phyloP scores from a whole-genome alignment of 2,888 invertebrate genomes.

The Leucophenga maculata region DNA sequence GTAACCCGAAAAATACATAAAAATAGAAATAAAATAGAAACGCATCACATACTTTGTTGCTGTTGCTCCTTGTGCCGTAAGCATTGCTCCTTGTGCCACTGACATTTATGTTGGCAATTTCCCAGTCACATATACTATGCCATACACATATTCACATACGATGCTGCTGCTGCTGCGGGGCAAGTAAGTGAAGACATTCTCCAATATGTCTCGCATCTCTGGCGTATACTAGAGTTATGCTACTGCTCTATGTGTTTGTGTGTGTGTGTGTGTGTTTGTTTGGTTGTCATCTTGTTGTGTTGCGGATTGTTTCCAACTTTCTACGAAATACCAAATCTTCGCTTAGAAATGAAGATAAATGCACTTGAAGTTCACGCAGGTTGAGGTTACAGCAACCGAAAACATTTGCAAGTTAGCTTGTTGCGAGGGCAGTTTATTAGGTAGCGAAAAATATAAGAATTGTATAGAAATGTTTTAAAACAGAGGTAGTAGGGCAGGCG shows the following conservation, averaged over 20 bases:
- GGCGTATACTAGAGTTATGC: not conserved
- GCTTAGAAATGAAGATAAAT: slow-evolving; percentile 65
- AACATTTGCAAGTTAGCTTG: slow-evolving; percentile 18
- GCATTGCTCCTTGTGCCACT: slow-evolving; percentile 39
- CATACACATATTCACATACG: not conserved
- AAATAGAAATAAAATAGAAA: slow-evolving; percentile 18
- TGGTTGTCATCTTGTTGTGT: not conserved
- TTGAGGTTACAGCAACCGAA: slow-evolving; percentile 43
- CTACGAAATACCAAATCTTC: slow-evolving; percentile 40
- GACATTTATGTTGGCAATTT: slow-evolving; percentile 68
- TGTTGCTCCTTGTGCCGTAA: not conserved
- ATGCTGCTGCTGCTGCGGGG: slow-evolving; percentile 29
- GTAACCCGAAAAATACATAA: slow-evolving; percentile 39
- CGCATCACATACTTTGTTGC: slow-evolving; percentile 23
- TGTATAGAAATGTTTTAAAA: no score
- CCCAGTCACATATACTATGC: slow-evolving; percentile 49
- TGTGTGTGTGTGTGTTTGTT: slow-evolving; percentile 43
- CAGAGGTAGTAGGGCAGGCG: no score
- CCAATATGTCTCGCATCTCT: slow-evolving; percentile 53
- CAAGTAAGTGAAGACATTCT: slow-evolving; percentile 55
- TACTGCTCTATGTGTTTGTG: slow-evolving; percentile 44
- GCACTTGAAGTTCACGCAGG: slow-evolving; percentile 61
- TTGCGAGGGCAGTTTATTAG: not conserved
- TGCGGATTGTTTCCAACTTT: slow-evolving; percentile 5
- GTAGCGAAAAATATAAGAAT: no score